Conservation (phyloP, 2,888 invertebrate genomes). For the Nomada fabriciana region DNA sequence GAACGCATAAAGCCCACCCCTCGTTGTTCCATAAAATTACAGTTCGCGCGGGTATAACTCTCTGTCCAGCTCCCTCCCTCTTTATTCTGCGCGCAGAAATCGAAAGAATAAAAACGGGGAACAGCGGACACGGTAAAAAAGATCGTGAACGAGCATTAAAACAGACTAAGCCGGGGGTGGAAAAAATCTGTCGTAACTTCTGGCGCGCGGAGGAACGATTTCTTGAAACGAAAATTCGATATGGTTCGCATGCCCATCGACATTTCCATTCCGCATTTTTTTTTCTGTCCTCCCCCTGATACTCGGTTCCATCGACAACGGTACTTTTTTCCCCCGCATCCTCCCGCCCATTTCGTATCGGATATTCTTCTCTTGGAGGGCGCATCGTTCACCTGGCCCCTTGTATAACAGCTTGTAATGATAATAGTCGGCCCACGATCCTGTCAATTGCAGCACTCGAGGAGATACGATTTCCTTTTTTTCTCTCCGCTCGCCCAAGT, state of each 20-base stretch:
- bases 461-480: conserved; percentile 3
- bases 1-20: neutral
- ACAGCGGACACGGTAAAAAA: conserved; percentile 1
- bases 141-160: conserved; percentile 17
- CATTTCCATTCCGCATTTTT: neutral
- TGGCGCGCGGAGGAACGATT: conserved; percentile 8
- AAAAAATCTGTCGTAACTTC: neutral
- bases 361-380: conserved; percentile 6
- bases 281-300: neutral
- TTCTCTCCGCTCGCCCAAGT: neutral
- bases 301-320: neutral
- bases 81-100: neutral
- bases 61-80: neutral
- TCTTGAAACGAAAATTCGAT: conserved; percentile 37
- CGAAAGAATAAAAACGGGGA: neutral
- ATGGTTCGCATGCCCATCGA: neutral
- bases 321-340: conserved; percentile 3
- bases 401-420: conserved; percentile 17
- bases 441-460: conserved; percentile 50
- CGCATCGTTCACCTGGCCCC: neutral
- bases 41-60: neutral
- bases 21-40: conserved; percentile 10
- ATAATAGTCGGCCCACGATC: conserved; percentile 24
- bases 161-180: neutral
- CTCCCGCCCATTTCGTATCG: conserved; percentile 7